Conservation (phyloP, 2,888 invertebrate species). For the Amblyjoppa proteus region DNA sequence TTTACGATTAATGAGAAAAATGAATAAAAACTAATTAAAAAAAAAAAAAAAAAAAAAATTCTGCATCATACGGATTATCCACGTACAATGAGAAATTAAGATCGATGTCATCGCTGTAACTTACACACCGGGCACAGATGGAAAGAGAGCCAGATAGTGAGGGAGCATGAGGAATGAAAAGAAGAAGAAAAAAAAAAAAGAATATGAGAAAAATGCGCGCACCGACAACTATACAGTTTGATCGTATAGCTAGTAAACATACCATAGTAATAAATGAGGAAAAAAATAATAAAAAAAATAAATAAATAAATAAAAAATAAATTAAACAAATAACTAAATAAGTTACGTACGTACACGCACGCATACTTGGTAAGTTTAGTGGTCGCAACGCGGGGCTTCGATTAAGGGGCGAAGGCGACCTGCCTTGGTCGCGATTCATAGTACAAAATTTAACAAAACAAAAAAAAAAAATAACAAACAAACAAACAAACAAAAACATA, state of each 20-base stretch:
- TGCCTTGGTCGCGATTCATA: conserved; percentile 79
- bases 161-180: conserved; percentile 62
- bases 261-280: conserved; percentile 66
- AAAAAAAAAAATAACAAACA: conserved; percentile 32
- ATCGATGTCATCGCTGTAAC: conserved; percentile 62
- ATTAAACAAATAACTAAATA: conserved; percentile 47
- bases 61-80: conserved; percentile 61
- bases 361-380: conserved; percentile 69
- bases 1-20: conserved; percentile 50
- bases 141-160: conserved; percentile 40
- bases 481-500: conserved; percentile 52
- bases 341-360: conserved; percentile 68
- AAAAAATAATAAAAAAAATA: conserved; percentile 29
- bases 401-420: conserved; percentile 74
- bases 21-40: not conserved
- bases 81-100: conserved; percentile 59
- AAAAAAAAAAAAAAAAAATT: conserved; percentile 33
- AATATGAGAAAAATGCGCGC: conserved; percentile 61
- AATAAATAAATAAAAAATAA: conserved; percentile 40
- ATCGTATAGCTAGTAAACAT: conserved; percentile 77
- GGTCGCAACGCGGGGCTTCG: conserved; percentile 79
- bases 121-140: conserved; percentile 48
- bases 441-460: conserved; percentile 79
- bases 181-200: conserved; percentile 62
- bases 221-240: conserved; percentile 76